A percentile compares a stretch with the other conserved stretches of the same genome.
Evolutionary conservation across 2,888 invertebrate species (phyloP).

Genomic region (Archaeoteleia sp.): DNA sequence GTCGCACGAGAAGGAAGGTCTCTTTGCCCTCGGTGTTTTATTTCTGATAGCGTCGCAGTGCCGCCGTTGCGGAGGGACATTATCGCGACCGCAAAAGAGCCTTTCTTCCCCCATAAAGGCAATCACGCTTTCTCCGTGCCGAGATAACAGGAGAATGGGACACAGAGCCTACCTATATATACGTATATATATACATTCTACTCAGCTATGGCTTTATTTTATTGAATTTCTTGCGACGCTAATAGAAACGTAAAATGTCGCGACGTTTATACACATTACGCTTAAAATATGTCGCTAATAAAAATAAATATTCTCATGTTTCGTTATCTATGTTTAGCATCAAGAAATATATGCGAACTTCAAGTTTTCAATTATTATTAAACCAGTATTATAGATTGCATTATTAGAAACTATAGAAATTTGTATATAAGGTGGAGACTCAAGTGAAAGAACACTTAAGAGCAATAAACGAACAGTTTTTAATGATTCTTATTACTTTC

Average conservation of each 20-base stretch:
- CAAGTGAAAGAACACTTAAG: too few relatives aligned
- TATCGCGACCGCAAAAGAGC: slow-evolving; percentile 74
- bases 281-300: slow-evolving; percentile 11
- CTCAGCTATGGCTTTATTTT: slow-evolving; percentile 19
- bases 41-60: slow-evolving; percentile 71
- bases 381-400: too few relatives aligned
- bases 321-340: neutral
- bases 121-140: slow-evolving; percentile 74
- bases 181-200: slow-evolving; percentile 59
- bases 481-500: too few relatives aligned
- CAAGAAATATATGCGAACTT: too few relatives aligned
- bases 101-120: slow-evolving; percentile 75
- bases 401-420: too few relatives aligned
- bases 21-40: slow-evolving; percentile 63
- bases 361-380: too few relatives aligned
- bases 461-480: too few relatives aligned
- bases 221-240: slow-evolving; percentile 12
- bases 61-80: slow-evolving; percentile 68
- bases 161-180: slow-evolving; percentile 73
- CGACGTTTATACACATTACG: slow-evolving; percentile 16
- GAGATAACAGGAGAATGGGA: slow-evolving; percentile 73
- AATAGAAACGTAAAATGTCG: slow-evolving; percentile 16
- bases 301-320: slow-evolving; percentile 7
- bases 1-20: slow-evolving; percentile 51
- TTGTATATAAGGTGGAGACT: too few relatives aligned